Base-by-base conservation (phyloP, 2,888 invertebrate species). In the Spilosoma lubricipeda region DNA sequence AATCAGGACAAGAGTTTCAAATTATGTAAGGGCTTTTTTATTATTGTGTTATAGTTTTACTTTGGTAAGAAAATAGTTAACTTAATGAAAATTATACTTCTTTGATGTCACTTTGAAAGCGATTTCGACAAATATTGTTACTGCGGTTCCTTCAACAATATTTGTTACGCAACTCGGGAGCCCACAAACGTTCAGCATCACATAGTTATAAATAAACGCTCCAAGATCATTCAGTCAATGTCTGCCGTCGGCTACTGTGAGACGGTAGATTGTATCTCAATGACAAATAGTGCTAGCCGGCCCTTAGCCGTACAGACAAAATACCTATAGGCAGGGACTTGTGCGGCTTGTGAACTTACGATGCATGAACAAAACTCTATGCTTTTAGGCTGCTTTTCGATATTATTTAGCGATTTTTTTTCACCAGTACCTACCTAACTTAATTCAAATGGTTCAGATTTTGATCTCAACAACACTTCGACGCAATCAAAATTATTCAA, bases 141-240 rank as follows among this genome's bases (percentile, higher is more conserved):
- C 27, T 33, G 20, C 20, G n/a, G 56, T 42, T 59, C 27, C 67
- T 72, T 67, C 67, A 39, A 42, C 18, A 68, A 45, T 63, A 72
- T 73, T 65, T 66, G 74, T 74, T 70, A 74, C 66, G 67, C 70
- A 74, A 70, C 67, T 64, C 65, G 59, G 63, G 65, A 72, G 69
- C 52, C 36, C 65, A 52, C 39, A 70, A 66, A 74, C 70, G 64
- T 56, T 73, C 52, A 72, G 65, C 48, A 66, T 67, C 33, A 79
- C 75, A 74, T 66, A 74, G 83, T 80, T 86, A 87, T 88, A 87
- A 88, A 90, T 89, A 89, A 87, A 84, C 82, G 75, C 77, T 80
- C 63, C 79, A 81, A 78, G 80, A 86, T 81, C 87, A 86, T 88
- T 90, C 87, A 85, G 87, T 90, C 91, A 91, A 86, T 88, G 91